phyloP scores from a whole-genome alignment of 2,113 vertebrate species.

The Megaceryle torquata region DNA sequence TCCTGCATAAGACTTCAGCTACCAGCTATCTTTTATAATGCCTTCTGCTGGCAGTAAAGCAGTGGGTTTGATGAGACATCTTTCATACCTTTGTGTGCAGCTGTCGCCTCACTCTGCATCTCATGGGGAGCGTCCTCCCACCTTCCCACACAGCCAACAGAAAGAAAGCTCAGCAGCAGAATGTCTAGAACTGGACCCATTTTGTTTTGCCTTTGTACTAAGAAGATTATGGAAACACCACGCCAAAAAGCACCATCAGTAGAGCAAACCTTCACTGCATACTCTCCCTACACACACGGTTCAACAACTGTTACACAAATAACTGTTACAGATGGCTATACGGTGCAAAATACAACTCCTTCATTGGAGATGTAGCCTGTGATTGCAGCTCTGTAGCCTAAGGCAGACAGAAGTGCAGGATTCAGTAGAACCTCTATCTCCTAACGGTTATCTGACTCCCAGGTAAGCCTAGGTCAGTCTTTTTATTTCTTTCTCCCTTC shows the following conservation, averaged over 20 bases:
- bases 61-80: neutral
- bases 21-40: neutral
- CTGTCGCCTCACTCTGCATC: neutral
- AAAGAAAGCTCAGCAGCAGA: neutral
- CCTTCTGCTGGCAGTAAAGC: neutral
- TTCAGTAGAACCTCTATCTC: neutral
- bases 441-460: neutral
- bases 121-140: neutral
- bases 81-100: neutral
- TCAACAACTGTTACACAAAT: neutral
- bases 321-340: neutral
- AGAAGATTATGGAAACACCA: neutral
- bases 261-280: neutral
- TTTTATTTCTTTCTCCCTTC: neutral
- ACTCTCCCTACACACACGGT: accelerated
- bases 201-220: neutral
- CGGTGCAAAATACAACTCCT: accelerated
- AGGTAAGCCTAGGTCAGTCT: neutral
- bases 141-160: accelerated
- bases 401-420: neutral
- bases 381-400: neutral
- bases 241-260: neutral
- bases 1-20: neutral
- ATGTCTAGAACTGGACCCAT: neutral
- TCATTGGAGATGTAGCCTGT: neutral